phyloP scores from a whole-genome alignment of 2,888 invertebrate genomes.

The Eremobia ochroleuca region DNA sequence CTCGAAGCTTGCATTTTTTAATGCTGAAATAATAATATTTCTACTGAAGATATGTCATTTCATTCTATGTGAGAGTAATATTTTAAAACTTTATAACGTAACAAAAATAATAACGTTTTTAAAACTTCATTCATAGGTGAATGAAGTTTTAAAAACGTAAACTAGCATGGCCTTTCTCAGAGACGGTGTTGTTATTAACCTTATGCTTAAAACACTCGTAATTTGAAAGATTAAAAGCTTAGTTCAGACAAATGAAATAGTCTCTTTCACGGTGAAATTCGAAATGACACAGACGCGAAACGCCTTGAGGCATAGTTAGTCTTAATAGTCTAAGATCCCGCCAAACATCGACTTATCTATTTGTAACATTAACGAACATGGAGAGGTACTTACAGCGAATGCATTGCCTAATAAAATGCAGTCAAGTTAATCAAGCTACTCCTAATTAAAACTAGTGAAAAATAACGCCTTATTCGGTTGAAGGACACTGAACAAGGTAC shows the following conservation, averaged over 20 bases:
- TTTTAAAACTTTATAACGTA: not conserved
- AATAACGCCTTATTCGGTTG: no score
- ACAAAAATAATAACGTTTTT: not conserved
- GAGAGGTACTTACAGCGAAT: no score
- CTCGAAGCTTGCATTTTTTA: not conserved
- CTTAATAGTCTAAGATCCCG: conserved; percentile 50
- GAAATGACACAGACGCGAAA: conserved; percentile 26
- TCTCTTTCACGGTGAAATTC: conserved; percentile 13
- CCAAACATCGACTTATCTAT: not conserved
- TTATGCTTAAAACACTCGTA: conserved; percentile 38
- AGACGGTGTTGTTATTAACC: conserved; percentile 20
- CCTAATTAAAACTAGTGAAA: no score
- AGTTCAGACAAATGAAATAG: conserved; percentile 33
- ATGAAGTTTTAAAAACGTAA: no score
- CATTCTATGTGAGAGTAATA: not conserved
- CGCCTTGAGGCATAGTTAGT: conserved; percentile 52
- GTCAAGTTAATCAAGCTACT: no score
- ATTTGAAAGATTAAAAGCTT: conserved; percentile 45
- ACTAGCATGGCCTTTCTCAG: not conserved
- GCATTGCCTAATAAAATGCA: no score
- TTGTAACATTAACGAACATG: no score
- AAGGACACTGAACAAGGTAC: no score
- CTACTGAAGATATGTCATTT: not conserved
- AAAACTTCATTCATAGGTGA: conserved; percentile 14
- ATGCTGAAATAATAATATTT: not conserved